Percentiles rank a stretch among this genome's conserved stretches.
These are phyloP conservation scores for Chaenodraco wilsoni DNA, from an alignment of 2,797 vertebrate species.

Conservation along the genomic window DNA sequence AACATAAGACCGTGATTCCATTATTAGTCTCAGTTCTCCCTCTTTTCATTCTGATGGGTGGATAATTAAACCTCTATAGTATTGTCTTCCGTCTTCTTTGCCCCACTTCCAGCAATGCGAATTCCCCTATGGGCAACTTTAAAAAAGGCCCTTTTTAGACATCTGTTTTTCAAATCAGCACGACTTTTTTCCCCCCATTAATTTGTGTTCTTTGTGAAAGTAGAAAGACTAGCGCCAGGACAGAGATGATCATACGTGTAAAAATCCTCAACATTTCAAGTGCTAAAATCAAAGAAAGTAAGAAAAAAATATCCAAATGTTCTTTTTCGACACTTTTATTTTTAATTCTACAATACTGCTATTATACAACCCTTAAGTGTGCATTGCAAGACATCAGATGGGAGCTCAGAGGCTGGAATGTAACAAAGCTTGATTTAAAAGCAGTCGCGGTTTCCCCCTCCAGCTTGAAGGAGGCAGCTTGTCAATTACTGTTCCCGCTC, in stretches of 20 bases:
- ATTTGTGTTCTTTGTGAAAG: slow-evolving; percentile 82
- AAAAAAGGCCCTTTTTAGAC: slow-evolving; percentile 79
- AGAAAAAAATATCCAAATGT: slow-evolving; percentile 61
- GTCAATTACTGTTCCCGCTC: slow-evolving; percentile 77
- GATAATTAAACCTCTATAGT: slow-evolving; percentile 88
- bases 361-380: slow-evolving; percentile 73
- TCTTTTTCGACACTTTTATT: slow-evolving; percentile 66
- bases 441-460: slow-evolving; percentile 67
- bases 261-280: slow-evolving; percentile 64
- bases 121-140: slow-evolving; percentile 81
- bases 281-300: slow-evolving; percentile 61
- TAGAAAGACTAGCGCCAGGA: slow-evolving; percentile 72
- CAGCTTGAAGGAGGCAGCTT: slow-evolving; percentile 76
- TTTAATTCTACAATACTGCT: slow-evolving; percentile 70
- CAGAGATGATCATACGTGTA: slow-evolving; percentile 61
- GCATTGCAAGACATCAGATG: slow-evolving; percentile 69
- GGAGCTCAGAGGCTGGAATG: slow-evolving; percentile 69
- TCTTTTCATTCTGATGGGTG: slow-evolving; percentile 84
- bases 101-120: slow-evolving; percentile 80
- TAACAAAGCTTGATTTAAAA: slow-evolving; percentile 75
- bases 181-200: slow-evolving; percentile 68
- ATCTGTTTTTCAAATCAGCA: slow-evolving; percentile 81
- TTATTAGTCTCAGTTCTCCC: slow-evolving; percentile 82
- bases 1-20: slow-evolving; percentile 79
- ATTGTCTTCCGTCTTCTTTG: slow-evolving; percentile 84